Base-by-base conservation (phyloP, 2,113 vertebrate species). In the Rafetus swinhoei region DNA sequence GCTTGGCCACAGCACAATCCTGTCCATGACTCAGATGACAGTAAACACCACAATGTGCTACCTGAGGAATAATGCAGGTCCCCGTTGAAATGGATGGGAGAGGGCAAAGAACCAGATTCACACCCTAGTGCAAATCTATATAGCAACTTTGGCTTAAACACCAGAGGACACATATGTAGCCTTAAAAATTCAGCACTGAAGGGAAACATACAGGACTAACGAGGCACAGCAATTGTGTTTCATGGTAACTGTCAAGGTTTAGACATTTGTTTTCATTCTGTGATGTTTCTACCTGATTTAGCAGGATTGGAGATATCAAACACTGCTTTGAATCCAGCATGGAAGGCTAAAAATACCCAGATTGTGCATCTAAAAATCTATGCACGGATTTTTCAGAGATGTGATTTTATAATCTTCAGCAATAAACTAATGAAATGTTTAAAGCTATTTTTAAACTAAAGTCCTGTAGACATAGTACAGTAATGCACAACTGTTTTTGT, bases 261-360 rank as follows among this genome's bases (percentile, higher is more conserved):
- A 69, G 16, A 69, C 1, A 18, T n/a, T n/a, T n/a, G 65, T 69
- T 69, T 69, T n/a, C 65, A 69, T 69, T 69, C 65, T 69, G 32
- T 18, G 22, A 24, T 69, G 32, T n/a, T 59, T 59, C 57, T 59
- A 19, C 22, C 57, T 69, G 65, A 72, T 35, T 72, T n/a, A 72
- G 65, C n/a, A 72, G n/a, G 65, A 72, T 0, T 1, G 0, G 0
- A 53, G 82, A 29, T 35, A 72, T 10, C n/a, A 72, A 18, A 72
- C 65, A 21, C 9, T 10, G 83, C 54, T 82, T 84, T 27, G 4
- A 55, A 2, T 39, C 1, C 1, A 5, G 39, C 39, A 27, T 53
- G 55, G 54, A 54, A 54, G 10, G 53, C 14, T 14, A 12, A 12
- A 54, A 54, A 54, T 54, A 54, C 53, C 3, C 53, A 54, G 45